phyloP scores from a whole-genome alignment of 2,113 vertebrate genomes.

The Girardinichthys multiradiatus region DNA sequence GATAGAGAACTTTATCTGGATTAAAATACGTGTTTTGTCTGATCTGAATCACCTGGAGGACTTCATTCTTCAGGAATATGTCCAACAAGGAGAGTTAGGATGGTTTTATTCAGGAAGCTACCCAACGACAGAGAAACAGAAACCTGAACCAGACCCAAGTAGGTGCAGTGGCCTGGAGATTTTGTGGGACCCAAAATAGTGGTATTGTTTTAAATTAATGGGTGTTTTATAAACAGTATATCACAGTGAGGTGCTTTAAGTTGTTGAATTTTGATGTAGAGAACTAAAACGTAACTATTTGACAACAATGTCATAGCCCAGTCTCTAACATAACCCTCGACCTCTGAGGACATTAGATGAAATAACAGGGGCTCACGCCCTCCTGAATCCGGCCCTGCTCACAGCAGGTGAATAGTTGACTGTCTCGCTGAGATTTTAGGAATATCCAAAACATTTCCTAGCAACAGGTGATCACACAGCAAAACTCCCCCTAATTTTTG shows the following conservation, averaged over 20 bases:
- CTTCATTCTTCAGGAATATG: background rate
- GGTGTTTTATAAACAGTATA: too few species aligned
- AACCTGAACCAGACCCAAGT: background rate
- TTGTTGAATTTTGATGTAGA: too few species aligned
- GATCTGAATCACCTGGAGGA: background rate
- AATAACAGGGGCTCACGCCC: background rate
- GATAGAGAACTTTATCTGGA: background rate
- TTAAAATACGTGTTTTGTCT: background rate
- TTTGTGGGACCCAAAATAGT: too few species aligned
- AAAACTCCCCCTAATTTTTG: too few species aligned
- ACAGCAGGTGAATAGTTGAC: background rate
- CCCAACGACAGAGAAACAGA: constrained; percentile 3
- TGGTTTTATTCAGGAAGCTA: constrained; percentile 7
- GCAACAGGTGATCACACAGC: background rate
- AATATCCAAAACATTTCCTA: background rate
- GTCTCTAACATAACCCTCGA: background rate
- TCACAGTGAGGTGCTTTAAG: too few species aligned
- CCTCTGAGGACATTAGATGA: background rate
- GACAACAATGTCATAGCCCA: background rate
- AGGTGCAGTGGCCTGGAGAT: too few species aligned
- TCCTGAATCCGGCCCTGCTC: background rate
- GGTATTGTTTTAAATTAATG: too few species aligned
- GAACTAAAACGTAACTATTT: too few species aligned
- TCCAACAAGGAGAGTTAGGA: background rate
- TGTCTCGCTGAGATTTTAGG: background rate